phyloP scores from a whole-genome alignment of 2,113 vertebrate species.

The Pyrgilauda ruficollis region DNA sequence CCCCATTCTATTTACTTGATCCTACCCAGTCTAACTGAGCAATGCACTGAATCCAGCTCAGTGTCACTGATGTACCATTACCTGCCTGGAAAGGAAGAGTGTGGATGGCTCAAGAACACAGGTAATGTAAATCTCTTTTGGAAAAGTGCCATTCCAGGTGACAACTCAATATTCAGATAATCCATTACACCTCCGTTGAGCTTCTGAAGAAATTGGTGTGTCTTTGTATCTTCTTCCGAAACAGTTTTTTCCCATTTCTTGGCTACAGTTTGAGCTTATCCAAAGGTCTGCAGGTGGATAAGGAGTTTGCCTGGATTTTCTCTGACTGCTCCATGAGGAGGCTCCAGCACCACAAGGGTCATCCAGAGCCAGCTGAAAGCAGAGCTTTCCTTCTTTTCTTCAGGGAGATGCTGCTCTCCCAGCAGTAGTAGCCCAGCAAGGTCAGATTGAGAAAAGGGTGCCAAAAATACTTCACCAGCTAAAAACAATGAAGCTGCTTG shows the following conservation, averaged over 20 bases:
- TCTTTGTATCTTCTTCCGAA: not conserved
- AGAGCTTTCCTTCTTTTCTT: not conserved
- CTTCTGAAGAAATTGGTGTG: not conserved
- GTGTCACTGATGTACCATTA: not conserved
- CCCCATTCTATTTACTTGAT: not conserved
- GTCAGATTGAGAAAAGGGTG: not conserved
- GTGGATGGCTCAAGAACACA: not conserved
- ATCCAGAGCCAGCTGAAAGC: not conserved
- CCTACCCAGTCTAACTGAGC: no score
- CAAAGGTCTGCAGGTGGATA: not conserved
- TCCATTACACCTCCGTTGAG: not conserved
- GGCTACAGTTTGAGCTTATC: not conserved
- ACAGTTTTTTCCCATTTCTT: not conserved
- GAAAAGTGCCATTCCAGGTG: not conserved
- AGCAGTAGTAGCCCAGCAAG: not conserved
- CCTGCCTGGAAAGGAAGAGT: not conserved
- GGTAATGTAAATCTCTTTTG: not conserved
- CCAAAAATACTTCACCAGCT: conserved; percentile 5
- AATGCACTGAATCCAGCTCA: not conserved
- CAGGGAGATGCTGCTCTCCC: not conserved
- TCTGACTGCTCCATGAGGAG: not conserved
- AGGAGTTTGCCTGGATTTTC: not conserved
- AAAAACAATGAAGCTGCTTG: not conserved
- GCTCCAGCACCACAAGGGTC: not conserved
- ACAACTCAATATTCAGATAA: not conserved